Evolutionary conservation across 2,888 invertebrate genomes (phyloP), one percentile per base, ranked within the genome.

Genomic region (Galerucella pusilla): DNA sequence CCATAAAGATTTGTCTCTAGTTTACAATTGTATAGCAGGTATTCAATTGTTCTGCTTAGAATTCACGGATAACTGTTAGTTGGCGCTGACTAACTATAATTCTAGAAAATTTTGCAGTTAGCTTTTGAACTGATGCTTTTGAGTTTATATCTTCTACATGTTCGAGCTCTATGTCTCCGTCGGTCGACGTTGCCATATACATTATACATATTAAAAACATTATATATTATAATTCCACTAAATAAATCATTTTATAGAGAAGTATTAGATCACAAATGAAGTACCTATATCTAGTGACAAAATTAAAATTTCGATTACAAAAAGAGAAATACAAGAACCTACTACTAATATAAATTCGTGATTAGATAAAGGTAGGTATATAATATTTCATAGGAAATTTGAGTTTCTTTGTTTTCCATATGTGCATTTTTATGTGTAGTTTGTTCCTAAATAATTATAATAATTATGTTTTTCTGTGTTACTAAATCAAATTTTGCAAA

Each of bases 401-500:
- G 5, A 52, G 3, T 52, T 52, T n/a, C 6, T 52, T 52, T 52
- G 52, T n/a, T 52, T 52, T 52, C 6, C 52, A n/a, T n/a, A 52
- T 52, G 52, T 52, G 52, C n/a, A 52, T 52, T 52, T 52, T 52
- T 52, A 52, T 52, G 14, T 52, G 52, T n/a, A 52, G 6, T n/a
- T 52, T 12, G n/a, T 52, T 52, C n/a, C n/a, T 12, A 52, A 52
- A 52, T 46, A 46, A 52, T n/a, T n/a, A n/a, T 52, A 20, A 20
- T 20, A 20, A 20, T 20, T 20, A 20, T 20, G n/a, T 52, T 52
- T n/a, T n/a, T 52, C n/a, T 52, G 52, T 52, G 52, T 52, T 52
- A 52, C n/a, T 52, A 52, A 52, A 52, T 46, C 52, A 52, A 52
- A 52, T 52, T 52, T 52, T 52, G 52, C 52, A 52, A 52, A 52